Evolutionary conservation across 2,888 invertebrate species (phyloP), one percentile per base, ranked within the genome.

Genomic region (Scelioninae gen. 2): DNA sequence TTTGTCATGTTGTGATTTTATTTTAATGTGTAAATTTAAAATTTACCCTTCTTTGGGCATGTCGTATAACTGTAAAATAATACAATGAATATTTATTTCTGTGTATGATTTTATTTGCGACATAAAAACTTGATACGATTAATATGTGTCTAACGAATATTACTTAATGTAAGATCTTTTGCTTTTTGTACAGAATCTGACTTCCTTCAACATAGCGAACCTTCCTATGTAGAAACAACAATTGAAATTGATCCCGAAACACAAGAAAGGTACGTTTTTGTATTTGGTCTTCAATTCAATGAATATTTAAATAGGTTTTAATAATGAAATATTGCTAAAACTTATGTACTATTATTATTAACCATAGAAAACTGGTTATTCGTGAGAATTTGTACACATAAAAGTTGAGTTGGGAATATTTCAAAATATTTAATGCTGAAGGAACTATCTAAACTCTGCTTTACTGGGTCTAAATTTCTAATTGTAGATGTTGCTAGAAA

Each of bases 201-300:
- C 85, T 89, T 89, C 86, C 89, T 89, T 83, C 89, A 89, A 84
- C 88, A 88, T 84, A 89, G 88, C 81, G 88, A 89, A 83, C 89
- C 89, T 72, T 88, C 89, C 76, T 88, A 86, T 81, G 86, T 87
- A 80, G 88, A 89, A 82, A 88, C 86, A 69, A 87, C 86, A 80
- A 87, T 86, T 74, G 88, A 89, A 78, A 83, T 88, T 77, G 88
- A 89, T 82, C 88, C 88, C 63, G 83, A 87, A 77, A 88, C 88
- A 76, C 87, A 89, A 78, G 88, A 87, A 83, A 89, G 88, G 89
- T 89, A 87, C 50, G 67, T 31, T 39, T 57, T 19, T 13, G 41
- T 41, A 10, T 16, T 52, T 52, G 5, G 25, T 25, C 6, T 25
- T 13, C n/a, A 11, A 28, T 25, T 11, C 22, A 46, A 22, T n/a